These are phyloP conservation scores for Sphinx pinastri DNA, from an alignment of 2,888 invertebrate species.

Conservation along the genomic window DNA sequence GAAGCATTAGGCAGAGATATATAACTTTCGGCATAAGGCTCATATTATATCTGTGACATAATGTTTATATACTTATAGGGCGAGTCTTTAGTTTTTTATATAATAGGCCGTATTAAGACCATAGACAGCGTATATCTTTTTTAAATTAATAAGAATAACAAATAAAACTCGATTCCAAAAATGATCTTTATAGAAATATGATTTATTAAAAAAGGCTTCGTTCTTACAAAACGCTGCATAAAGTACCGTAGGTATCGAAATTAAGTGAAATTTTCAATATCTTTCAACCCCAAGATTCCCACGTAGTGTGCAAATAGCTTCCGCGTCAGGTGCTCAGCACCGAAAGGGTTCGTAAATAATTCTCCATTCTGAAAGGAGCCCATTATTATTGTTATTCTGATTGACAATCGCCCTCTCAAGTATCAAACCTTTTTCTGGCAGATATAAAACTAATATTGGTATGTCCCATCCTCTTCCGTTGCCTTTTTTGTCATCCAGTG, in stretches of 20 bases:
- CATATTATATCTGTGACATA: too few species aligned
- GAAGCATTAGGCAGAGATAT: too few species aligned
- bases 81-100: too few species aligned
- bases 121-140: too few species aligned
- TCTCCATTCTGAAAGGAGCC: constrained; percentile 67
- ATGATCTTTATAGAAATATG: too few species aligned
- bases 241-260: not conserved
- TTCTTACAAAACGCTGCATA: not conserved
- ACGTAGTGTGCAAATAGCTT: constrained; percentile 78
- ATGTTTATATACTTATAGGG: too few species aligned
- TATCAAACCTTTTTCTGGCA: constrained; percentile 75
- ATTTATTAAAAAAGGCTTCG: too few species aligned
- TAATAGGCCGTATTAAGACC: too few species aligned
- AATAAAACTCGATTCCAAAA: too few species aligned
- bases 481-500: constrained; percentile 71
- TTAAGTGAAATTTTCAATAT: constrained; percentile 30
- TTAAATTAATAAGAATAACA: too few species aligned
- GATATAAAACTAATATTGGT: constrained; percentile 84
- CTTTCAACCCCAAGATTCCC: constrained; percentile 56
- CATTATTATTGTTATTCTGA: constrained; percentile 78
- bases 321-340: constrained; percentile 77
- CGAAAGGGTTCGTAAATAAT: constrained; percentile 75
- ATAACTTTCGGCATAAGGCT: too few species aligned
- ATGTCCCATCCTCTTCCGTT: constrained; percentile 83
- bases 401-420: constrained; percentile 77